A percentile compares a stretch with the other conserved stretches of the same genome.
Evolutionary conservation across 2,888 invertebrate species (phyloP).

Genomic region (Adineta ricciae): DNA sequence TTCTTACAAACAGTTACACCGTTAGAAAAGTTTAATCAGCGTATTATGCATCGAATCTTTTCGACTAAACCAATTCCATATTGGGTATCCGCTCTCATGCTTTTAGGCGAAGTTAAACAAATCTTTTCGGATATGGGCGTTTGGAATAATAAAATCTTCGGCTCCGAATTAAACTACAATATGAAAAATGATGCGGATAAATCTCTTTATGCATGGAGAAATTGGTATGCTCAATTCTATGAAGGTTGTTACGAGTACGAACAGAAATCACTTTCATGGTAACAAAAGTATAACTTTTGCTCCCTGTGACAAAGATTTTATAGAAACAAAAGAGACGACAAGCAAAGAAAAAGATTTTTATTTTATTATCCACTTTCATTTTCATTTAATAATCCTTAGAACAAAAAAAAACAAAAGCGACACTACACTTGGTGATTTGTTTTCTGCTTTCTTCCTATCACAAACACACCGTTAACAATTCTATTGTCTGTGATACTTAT

Average conservation of each 20-base stretch:
- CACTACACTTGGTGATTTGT: neutral
- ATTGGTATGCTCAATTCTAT: conserved; percentile 33
- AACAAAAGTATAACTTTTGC: neutral
- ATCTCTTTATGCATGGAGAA: conserved; percentile 30
- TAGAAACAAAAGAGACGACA: neutral
- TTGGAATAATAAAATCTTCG: conserved; percentile 34
- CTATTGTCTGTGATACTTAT: neutral
- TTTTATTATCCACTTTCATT: neutral
- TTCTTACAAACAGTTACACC: conserved; percentile 32
- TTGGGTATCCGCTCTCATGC: conserved; percentile 26
- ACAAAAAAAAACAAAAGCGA: neutral
- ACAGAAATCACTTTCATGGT: conserved; percentile 27
- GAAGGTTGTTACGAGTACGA: conserved; percentile 33
- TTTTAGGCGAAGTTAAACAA: conserved; percentile 31
- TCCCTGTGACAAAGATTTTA: neutral
- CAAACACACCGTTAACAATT: neutral
- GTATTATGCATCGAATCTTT: conserved; percentile 29
- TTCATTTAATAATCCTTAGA: neutral
- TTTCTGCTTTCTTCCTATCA: neutral
- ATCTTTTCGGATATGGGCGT: conserved; percentile 32
- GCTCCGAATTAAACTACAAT: conserved; percentile 28
- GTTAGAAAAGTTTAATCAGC: conserved; percentile 31
- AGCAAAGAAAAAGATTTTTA: neutral
- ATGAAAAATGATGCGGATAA: conserved; percentile 32
- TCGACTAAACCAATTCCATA: conserved; percentile 25